Conservation (phyloP, 2,888 invertebrate genomes). For the Pseudeuparius sepicola region DNA sequence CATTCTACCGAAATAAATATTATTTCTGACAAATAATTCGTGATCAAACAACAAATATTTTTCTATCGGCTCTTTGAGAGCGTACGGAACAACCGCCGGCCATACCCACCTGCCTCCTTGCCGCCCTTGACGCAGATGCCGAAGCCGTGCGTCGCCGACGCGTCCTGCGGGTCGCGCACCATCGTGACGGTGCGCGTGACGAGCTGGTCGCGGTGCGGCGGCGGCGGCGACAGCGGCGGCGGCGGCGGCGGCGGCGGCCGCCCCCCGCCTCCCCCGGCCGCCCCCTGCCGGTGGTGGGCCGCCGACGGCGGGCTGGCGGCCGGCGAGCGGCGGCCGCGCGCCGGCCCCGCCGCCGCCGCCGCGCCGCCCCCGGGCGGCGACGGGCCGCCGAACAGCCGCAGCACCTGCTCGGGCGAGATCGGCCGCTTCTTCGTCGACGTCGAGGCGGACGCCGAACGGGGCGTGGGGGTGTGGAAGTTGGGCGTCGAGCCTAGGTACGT, state of each 20-base stretch:
- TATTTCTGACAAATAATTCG: too few species aligned
- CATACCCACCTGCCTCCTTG: constrained; percentile 66
- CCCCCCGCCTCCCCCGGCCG: constrained; percentile 23
- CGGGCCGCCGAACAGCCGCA: constrained; percentile 34
- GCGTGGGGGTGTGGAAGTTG: constrained; percentile 37
- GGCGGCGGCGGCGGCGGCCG: constrained; percentile 47
- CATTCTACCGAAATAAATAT: too few species aligned
- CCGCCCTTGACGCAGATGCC: constrained; percentile 88
- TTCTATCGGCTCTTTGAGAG: too few species aligned
- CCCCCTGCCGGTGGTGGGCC: constrained; percentile 46
- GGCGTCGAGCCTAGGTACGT: constrained; percentile 64
- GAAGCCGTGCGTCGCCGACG: constrained; percentile 71
- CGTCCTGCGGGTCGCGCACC: constrained; percentile 71
- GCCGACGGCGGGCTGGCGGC: constrained; percentile 54
- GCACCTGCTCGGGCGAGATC: constrained; percentile 72
- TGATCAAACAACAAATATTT: too few species aligned
- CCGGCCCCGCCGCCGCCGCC: constrained; percentile 17
- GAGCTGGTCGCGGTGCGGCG: constrained; percentile 64
- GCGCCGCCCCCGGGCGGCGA: too few species aligned
- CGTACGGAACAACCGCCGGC: too few species aligned
- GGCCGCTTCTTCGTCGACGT: constrained; percentile 63
- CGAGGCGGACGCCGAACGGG: constrained; percentile 28
- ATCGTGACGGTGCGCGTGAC: constrained; percentile 77
- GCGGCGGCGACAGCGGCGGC: constrained; percentile 37
- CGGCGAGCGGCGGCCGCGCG: constrained; percentile 46